These are phyloP conservation scores for Belonocnema kinseyi DNA, from an alignment of 1,140 invertebrate genomes.

Conservation along the genomic window DNA sequence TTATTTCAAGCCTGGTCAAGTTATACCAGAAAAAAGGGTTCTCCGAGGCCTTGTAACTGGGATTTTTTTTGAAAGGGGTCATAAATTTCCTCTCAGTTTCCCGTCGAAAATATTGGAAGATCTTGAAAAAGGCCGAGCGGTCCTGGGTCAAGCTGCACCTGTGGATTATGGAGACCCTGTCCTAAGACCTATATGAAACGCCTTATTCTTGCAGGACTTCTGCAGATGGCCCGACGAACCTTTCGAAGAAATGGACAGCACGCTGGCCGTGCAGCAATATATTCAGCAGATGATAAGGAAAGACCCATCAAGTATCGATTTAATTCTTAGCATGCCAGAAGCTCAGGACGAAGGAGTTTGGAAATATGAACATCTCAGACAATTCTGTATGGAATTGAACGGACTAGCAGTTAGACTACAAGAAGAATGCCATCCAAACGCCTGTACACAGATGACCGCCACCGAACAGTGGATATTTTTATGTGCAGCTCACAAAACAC, in stretches of 20 bases:
- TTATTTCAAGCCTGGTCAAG: too few species aligned
- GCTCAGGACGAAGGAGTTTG: constrained; percentile 99
- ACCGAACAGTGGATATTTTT: constrained; percentile 99
- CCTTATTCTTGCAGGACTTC: constrained; percentile 85
- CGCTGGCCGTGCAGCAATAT: constrained; percentile 98
- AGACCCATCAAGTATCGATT: constrained; percentile 95
- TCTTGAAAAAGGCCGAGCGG: too few species aligned
- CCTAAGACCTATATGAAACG: too few species aligned
- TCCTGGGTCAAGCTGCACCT: too few species aligned
- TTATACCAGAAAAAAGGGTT: too few species aligned
- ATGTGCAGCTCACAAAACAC: constrained; percentile 99
- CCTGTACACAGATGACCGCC: constrained; percentile 99
- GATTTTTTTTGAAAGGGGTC: too few species aligned
- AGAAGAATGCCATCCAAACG: constrained; percentile 96
- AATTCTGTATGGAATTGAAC: constrained; percentile 99
- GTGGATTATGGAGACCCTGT: too few species aligned
- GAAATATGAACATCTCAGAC: constrained; percentile 99
- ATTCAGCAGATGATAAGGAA: constrained; percentile 98
- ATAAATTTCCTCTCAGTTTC: too few species aligned
- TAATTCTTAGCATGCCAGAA: constrained; percentile 96
- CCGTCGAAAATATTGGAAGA: too few species aligned
- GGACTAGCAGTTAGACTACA: constrained; percentile 95
- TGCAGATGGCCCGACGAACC: constrained; percentile 98
- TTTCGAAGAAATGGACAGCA: constrained; percentile 99
- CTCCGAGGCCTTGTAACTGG: too few species aligned